These are phyloP conservation scores for Pterocles burchelli DNA, from an alignment of 2,113 vertebrate genomes.

Conservation along the genomic window DNA sequence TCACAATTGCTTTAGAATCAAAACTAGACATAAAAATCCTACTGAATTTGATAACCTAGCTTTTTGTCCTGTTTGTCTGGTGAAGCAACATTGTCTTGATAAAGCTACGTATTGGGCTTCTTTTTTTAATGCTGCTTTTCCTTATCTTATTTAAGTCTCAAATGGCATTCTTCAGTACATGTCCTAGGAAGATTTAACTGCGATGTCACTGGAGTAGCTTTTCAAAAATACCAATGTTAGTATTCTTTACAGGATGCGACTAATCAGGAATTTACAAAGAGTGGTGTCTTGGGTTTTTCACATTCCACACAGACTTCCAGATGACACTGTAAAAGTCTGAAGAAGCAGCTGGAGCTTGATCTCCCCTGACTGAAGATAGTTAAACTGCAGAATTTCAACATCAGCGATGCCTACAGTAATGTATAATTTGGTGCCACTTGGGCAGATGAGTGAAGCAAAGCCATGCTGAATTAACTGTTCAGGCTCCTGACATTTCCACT, in stretches of 20 bases:
- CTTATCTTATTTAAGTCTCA: background rate
- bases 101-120: background rate
- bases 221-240: background rate
- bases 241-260: background rate
- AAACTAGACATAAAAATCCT: background rate
- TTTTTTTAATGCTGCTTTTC: background rate
- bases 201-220: background rate
- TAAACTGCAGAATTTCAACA: background rate
- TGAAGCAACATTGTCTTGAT: background rate
- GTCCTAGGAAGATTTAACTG: background rate
- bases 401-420: background rate
- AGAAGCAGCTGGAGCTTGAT: background rate
- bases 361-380: background rate
- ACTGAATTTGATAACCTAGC: background rate
- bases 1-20: background rate
- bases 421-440: background rate
- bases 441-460: background rate
- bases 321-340: background rate
- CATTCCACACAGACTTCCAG: background rate
- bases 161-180: background rate
- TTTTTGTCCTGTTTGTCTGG: background rate
- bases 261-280: background rate
- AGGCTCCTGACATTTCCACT: background rate
- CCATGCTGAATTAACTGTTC: background rate
- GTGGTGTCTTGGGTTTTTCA: background rate